A percentile compares a stretch with the other conserved stretches of the same genome.
These are phyloP conservation scores for Catamblyrhynchus diadema DNA, from an alignment of 2,797 vertebrate species.

Conservation along the genomic window DNA sequence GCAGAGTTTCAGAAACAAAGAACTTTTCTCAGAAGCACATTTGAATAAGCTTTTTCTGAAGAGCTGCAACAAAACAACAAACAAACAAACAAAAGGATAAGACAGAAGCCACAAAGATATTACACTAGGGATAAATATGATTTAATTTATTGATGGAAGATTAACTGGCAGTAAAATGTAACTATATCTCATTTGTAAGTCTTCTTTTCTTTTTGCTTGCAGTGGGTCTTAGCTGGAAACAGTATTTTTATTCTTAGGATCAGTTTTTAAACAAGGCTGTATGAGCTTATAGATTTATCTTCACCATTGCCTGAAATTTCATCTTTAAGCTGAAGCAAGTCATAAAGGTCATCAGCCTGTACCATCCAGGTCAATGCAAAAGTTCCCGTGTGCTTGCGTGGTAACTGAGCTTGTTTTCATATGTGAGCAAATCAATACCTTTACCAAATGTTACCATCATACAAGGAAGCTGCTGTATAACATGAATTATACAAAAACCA, in stretches of 20 bases:
- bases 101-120: neutral
- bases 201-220: neutral
- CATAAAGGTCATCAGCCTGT: neutral
- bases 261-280: neutral
- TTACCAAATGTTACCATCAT: neutral
- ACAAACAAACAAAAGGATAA: neutral
- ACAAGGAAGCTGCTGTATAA: neutral
- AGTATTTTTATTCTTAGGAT: neutral
- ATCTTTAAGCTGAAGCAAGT: neutral
- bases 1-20: neutral
- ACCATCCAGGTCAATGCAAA: fast-evolving
- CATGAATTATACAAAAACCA: neutral
- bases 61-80: neutral
- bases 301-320: neutral
- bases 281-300: neutral
- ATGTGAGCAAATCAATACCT: neutral
- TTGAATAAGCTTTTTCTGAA: neutral
- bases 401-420: neutral
- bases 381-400: neutral
- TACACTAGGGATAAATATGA: neutral
- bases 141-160: neutral
- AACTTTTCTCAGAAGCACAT: neutral
- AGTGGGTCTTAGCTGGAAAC: neutral
- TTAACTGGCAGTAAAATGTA: neutral
- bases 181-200: neutral